Evolutionary conservation across 2,888 invertebrate species (phyloP).

Genomic region (Sesia bembeciformis): DNA sequence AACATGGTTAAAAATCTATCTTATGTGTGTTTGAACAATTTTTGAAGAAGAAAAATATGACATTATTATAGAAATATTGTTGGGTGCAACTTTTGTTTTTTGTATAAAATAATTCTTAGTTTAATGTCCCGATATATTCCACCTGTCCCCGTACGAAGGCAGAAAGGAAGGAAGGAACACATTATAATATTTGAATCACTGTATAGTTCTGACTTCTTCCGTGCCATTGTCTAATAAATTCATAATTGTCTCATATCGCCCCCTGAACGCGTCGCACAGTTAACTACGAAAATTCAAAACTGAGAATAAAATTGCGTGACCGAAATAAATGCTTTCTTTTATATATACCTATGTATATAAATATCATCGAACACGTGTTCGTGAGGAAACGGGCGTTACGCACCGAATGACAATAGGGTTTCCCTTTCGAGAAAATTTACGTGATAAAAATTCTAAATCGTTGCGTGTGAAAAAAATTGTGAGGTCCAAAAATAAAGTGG

Average conservation of each 20-base stretch:
- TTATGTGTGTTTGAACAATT: too few species aligned
- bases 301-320: conserved; percentile 62
- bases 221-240: conserved; percentile 44
- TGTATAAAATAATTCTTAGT: too few species aligned
- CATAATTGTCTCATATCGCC: conserved; percentile 42
- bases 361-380: conserved; percentile 59
- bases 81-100: too few species aligned
- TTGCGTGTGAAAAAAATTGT: conserved; percentile 69
- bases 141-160: too few species aligned
- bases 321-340: conserved; percentile 50
- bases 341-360: conserved; percentile 44
- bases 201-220: conserved; percentile 21
- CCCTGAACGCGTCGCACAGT: conserved; percentile 21
- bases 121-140: too few species aligned
- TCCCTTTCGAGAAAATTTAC: conserved; percentile 73
- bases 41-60: too few species aligned
- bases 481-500: conserved; percentile 62
- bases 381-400: conserved; percentile 59
- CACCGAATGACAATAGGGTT: conserved; percentile 68
- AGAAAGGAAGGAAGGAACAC: too few species aligned
- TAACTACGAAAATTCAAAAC: conserved; percentile 48
- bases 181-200: too few species aligned
- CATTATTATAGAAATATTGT: too few species aligned
- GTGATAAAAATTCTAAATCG: conserved; percentile 69
- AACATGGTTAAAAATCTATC: too few species aligned